Evolutionary conservation across 1,140 invertebrate genomes (phyloP), one percentile per base, ranked within the genome.

Genomic region (Drosophila ficusphila): DNA sequence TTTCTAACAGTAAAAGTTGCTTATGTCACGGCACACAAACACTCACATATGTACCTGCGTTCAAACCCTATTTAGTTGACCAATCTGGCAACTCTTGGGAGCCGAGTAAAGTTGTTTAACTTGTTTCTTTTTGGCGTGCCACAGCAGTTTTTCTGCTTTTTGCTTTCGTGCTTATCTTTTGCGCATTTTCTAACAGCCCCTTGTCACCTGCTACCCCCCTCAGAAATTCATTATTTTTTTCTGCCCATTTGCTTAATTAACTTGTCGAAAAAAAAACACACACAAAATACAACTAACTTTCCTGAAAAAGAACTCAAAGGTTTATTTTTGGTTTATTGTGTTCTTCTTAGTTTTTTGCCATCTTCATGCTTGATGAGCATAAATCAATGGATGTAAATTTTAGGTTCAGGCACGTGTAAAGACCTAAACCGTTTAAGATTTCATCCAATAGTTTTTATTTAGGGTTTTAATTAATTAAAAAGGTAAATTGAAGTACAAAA

Each of bases 1-100:
- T 88, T 86, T 86, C 81, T 86, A 86, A 86, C 81, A 86, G 81
- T 86, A 86, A 86, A 86, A 86, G 81, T 86, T 86, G 82, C 81
- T 86, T 86, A 86, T 86, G 81, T 86, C 81, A 86, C 81, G 82
- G 53, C 75, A 46, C 48, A 68, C 56, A 58, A 18, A 53, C 34
- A 69, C 38, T 56, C 14, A 75, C 29, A 57, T n/a, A 33, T 8
- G 27, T 16, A 57, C 23, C 47, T 12, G 34, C 21, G 36, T 54
- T 48, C n/a, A 67, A 67, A 57, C 44, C 61, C 64, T 57, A 72
- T 52, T 83, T 70, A 67, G 58, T 64, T 61, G 52, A 74, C 44
- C 82, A 60, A 42, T 85, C 82, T 88, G 81, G 81, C 81, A 86
- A 88, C 81, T 41, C 79, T 64, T 41, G 9, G 29, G 16, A 52